Evolutionary conservation across 2,113 vertebrate species (phyloP).

Genomic region (Microtus oregoni): DNA sequence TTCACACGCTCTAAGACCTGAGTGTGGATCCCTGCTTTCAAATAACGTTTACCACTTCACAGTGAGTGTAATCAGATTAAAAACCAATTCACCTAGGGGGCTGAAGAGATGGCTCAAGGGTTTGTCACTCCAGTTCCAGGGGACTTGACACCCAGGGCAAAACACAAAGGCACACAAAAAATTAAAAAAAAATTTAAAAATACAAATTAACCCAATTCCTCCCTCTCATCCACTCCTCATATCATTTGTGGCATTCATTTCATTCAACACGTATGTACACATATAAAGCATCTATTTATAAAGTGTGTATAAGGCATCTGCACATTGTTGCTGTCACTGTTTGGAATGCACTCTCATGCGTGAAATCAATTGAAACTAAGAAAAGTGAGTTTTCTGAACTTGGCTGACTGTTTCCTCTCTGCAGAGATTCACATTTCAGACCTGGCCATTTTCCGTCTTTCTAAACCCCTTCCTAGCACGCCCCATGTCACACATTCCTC

Average conservation of each 20-base stretch:
- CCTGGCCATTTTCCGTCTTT: not conserved
- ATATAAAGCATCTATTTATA: not conserved
- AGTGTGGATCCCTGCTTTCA: not conserved
- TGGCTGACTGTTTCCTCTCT: too few species aligned
- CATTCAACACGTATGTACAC: not conserved
- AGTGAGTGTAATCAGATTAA: not conserved
- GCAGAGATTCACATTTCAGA: not conserved
- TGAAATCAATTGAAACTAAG: not conserved
- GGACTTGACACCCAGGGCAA: not conserved
- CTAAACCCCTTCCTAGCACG: not conserved
- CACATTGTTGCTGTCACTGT: not conserved
- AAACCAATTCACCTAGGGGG: not conserved
- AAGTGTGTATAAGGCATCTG: not conserved
- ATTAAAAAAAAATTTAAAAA: not conserved
- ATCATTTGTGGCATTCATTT: not conserved
- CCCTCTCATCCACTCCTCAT: not conserved
- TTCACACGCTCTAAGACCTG: not conserved
- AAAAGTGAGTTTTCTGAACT: not conserved
- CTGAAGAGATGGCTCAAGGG: not conserved
- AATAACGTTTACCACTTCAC: not conserved
- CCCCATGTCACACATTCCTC: not conserved
- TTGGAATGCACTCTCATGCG: not conserved
- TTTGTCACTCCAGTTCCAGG: not conserved
- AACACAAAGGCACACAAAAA: not conserved
- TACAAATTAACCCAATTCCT: not conserved